Evolutionary conservation across 2,113 vertebrate genomes (phyloP), one percentile per base, ranked within the genome.

Genomic region (Platysteira castanea): DNA sequence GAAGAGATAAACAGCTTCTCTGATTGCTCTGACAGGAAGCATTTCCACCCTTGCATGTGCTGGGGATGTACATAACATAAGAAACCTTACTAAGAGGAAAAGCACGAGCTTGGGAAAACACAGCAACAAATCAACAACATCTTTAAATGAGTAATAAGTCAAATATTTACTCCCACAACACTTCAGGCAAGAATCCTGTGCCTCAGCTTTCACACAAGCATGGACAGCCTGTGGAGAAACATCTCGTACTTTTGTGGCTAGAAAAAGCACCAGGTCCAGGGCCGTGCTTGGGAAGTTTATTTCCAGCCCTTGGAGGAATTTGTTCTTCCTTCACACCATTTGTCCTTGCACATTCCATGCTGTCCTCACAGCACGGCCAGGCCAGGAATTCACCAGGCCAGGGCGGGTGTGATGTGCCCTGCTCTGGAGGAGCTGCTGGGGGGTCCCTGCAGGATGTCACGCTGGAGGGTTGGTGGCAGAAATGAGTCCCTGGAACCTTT

Each of bases 141-240:
- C 71, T 90, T 93, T 81, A 47, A 52, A n/a, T 96, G 95, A 95
- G 80, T 90, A 95, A 94, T 91, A 82, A 96, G 93, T 73, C 65
- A 94, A 94, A 83, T 92, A 94, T 89, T 94, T 92, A 82, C 78
- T 89, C 81, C 91, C 81, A 89, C 94, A 95, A 87, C 80, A 95
- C 86, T 87, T 92, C 28, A 92, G 86, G 74, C 86, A 95, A 89
- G 80, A 95, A 92, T 84, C 56, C 60, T 92, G 60, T 71, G 80
- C 88, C 59, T 94, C 78, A 73, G 67, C 65, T 87, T 93, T 96
- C 91, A 95, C 77, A 91, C 76, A 94, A 87, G 77, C 80, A 87
- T 71, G 77, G 91, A 78, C 80, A 92, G 57, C 37, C 93, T 82
- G 76, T 75, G 86, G 93, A 95, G 91, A 93, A 95, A 84, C 57